Evolutionary conservation across 2,888 invertebrate genomes (phyloP), one percentile per base, ranked within the genome.

Genomic region (Chironomus riparius): DNA sequence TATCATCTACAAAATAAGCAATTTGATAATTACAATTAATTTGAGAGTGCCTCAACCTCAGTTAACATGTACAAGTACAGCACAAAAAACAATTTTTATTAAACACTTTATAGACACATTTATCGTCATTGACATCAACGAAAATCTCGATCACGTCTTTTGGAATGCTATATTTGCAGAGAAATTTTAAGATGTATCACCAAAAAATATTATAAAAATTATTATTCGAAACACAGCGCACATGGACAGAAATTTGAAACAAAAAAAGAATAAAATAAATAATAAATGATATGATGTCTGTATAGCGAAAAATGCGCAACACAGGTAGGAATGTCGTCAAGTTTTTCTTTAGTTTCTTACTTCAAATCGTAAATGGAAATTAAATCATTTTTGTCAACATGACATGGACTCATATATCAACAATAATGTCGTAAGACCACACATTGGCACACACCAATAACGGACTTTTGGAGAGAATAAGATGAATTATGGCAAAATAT

Each of bases 341-440:
- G 56, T 56, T 56, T 56, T 15, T 1, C 62, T 62, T 62, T 65
- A 7, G 15, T 56, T 56, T 7, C 18, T 12, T 56, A 21, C 47
- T 13, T 73, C 73, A 73, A 73, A 38, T 10, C 38, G 38, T 38
- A 73, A 62, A 73, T 73, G 65, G 65, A 73, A 65, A 73, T 73
- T 73, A 62, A 15, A 47, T 73, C 73, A 73, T 73, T 73, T 73
- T 38, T 65, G 73, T 65, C 73, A 73, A 73, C 24, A 70, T 38
- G 70, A 50, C 70, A 70, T 48, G 70, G 1, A 48, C 21, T 62
- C 73, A 47, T 73, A 73, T 50, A 50, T 47, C 73, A 62, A 73
- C 21, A 13, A 47, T 47, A 38, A 38, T 68, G 65, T 65, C 65
- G 65, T 38, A 68, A 73, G 73, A 73, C 73, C 73, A 73, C 73